phyloP scores from a whole-genome alignment of 2,113 vertebrate species.

The Orcinus orca region DNA sequence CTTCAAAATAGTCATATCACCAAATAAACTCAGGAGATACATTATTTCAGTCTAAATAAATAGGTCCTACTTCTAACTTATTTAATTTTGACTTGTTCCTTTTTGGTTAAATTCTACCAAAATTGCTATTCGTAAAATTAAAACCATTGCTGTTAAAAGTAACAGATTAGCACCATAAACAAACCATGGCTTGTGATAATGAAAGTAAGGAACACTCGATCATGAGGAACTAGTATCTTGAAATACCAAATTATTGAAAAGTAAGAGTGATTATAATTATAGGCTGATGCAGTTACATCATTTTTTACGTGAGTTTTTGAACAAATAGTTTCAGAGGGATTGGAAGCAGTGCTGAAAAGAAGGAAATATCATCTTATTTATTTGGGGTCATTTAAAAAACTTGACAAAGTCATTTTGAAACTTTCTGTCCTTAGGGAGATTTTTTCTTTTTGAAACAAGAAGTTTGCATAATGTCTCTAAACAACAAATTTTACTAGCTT shows the following conservation, averaged over 20 bases:
- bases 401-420: slow-evolving; percentile 27
- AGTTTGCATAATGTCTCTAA: not conserved
- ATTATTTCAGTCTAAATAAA: not conserved
- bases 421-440: not conserved
- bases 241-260: not conserved
- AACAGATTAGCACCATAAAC: not conserved
- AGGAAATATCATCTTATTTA: not conserved
- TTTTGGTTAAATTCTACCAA: not conserved
- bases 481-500: not conserved
- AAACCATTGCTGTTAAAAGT: not conserved
- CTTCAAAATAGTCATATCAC: not conserved
- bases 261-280: slow-evolving; percentile 28
- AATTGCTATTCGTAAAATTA: not conserved
- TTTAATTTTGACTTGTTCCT: not conserved
- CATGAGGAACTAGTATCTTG: not conserved
- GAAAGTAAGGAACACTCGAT: not conserved
- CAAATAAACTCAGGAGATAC: not conserved
- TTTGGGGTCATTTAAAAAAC: slow-evolving; percentile 9
- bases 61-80: not conserved
- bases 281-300: not conserved
- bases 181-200: not conserved
- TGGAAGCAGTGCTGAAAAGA: not conserved
- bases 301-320: not conserved
- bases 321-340: not conserved
- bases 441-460: not conserved